These are phyloP conservation scores for Oenanthe melanoleuca DNA, from an alignment of 2,113 vertebrate genomes.

Conservation along the genomic window DNA sequence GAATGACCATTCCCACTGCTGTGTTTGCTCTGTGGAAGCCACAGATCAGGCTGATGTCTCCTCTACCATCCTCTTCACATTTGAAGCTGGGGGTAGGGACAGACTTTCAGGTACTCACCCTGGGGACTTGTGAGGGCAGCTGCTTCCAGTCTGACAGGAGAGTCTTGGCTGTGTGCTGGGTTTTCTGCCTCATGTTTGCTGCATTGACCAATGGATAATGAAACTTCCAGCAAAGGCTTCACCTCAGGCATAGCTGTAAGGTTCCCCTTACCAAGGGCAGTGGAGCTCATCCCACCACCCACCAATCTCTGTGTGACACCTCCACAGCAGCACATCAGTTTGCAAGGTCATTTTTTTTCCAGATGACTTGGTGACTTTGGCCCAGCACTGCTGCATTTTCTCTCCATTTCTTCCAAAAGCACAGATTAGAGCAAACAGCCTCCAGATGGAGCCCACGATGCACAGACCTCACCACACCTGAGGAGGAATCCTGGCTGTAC, in stretches of 20 bases:
- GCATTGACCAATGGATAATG: neutral
- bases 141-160: neutral
- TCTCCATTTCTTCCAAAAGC: neutral
- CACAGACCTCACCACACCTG: neutral
- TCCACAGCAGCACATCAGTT: neutral
- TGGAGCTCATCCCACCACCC: neutral
- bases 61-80: neutral
- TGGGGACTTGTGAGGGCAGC: neutral
- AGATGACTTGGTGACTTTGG: neutral
- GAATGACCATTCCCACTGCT: neutral
- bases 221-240: neutral
- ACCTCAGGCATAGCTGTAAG: neutral
- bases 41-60: fast-evolving
- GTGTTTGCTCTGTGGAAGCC: neutral
- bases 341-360: neutral
- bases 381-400: neutral
- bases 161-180: neutral
- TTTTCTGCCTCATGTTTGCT: neutral
- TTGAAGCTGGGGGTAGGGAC: neutral
- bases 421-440: neutral
- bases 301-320: fast-evolving
- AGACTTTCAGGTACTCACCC: neutral
- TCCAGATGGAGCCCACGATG: slow-evolving; percentile 55
- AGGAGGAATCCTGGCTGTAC: fast-evolving
- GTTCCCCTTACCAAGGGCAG: neutral